Evolutionary conservation across 2,113 vertebrate genomes (phyloP), one percentile per base, ranked within the genome.

Genomic region (Canis aureus): DNA sequence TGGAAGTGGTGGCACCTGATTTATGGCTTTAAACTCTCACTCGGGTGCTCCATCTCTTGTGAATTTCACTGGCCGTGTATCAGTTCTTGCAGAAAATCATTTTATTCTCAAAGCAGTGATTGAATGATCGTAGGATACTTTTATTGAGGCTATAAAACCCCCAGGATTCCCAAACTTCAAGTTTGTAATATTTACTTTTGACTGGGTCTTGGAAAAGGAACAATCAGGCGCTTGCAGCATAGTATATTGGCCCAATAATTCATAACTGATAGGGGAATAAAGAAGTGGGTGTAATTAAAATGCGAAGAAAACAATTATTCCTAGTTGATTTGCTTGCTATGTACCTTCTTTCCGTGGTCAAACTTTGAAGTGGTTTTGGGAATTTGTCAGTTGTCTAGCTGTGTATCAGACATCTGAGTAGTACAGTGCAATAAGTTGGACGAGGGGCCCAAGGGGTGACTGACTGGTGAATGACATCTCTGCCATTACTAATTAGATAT

Each of bases 81-180:
- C 62, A 35, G 8, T 57, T 78, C 11, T n/a, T 83, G 88, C 32
- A 92, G 74, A 94, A 96, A 96, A 92, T 79, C 17, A 81, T 25
- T 84, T 23, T 49, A 80, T 78, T 71, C 43, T 90, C 80, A 69
- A 71, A 86, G 81, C 6, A 76, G 13, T 53, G 43, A 79, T 9
- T 69, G 53, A 66, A 23, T 8, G 19, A 38, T 76, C 89, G 81
- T 19, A 16, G 76, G 92, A 35, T 16, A 23, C 15, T 94, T 92
- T 91, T 71, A n/a, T 35, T 62, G 27, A 95, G 95, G 53, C 25
- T 38, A 1, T 57, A n/a, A 89, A 49, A 85, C 32, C 17, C 73
- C 49, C 66, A 91, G 27, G 35, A 95, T 74, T 59, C 55, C 79
- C 80, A 57, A 96, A 84, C 4, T 92, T 25, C 23, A 73, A n/a